Evolutionary conservation across 2,888 invertebrate genomes (phyloP).

Genomic region (Lissocephala sabroskyi): DNA sequence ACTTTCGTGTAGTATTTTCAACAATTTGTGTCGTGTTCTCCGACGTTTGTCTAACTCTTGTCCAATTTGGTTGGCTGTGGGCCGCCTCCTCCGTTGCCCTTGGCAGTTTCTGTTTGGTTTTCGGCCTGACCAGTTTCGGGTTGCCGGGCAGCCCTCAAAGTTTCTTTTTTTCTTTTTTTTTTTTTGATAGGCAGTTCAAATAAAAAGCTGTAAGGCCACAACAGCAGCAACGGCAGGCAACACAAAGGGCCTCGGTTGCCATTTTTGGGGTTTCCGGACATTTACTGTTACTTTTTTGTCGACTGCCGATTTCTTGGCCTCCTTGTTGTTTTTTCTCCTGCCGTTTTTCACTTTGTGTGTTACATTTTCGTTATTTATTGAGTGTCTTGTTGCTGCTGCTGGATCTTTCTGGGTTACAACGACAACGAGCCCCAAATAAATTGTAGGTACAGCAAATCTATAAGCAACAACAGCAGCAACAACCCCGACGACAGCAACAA

Average conservation of each 20-base stretch:
- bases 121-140: constrained; percentile 3
- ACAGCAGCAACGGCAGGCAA: constrained; percentile 17
- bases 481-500: background rate
- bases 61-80: constrained; percentile 42
- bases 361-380: constrained; percentile 8
- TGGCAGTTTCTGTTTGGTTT: constrained; percentile 6
- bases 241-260: constrained; percentile 24
- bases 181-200: constrained; percentile 31
- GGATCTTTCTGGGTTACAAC: constrained; percentile 46
- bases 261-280: constrained; percentile 31
- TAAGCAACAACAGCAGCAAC: constrained; percentile 19
- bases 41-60: constrained; percentile 49
- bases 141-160: constrained; percentile 29
- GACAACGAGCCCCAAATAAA: constrained; percentile 45
- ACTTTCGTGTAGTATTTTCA: constrained; percentile 39
- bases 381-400: constrained; percentile 21
- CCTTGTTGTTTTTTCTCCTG: constrained; percentile 21
- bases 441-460: constrained; percentile 60
- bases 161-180: too few relatives aligned
- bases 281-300: constrained; percentile 20
- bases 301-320: constrained; percentile 9
- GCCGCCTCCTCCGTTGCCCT: background rate
- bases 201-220: constrained; percentile 28
- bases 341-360: constrained; percentile 24
- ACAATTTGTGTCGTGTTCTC: constrained; percentile 55